A percentile compares a stretch with the other conserved stretches of the same genome.
Evolutionary conservation across 2,888 invertebrate species (phyloP).

Genomic region (Prenolepis imparis): DNA sequence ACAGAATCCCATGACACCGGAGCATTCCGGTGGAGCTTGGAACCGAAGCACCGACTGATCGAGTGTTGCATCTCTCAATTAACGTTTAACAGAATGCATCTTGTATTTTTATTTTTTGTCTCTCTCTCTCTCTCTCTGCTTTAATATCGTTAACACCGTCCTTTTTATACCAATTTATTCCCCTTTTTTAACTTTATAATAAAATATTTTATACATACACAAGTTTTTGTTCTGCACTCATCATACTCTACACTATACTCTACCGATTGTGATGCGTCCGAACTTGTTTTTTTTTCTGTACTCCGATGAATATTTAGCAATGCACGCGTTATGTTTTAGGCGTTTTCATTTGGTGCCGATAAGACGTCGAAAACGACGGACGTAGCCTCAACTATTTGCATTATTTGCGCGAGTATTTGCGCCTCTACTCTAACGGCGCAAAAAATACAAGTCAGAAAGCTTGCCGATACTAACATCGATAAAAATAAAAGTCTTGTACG

Average conservation of each 20-base stretch:
- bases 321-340: conserved; percentile 54
- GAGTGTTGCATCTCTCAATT: conserved; percentile 76
- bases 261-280: conserved; percentile 25
- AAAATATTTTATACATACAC: conserved; percentile 70
- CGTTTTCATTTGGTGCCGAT: conserved; percentile 52
- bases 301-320: conserved; percentile 31
- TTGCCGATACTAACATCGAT: conserved; percentile 44
- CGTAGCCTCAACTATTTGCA: conserved; percentile 44
- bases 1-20: conserved; percentile 84
- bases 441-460: conserved; percentile 38
- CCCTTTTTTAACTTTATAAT: conserved; percentile 71
- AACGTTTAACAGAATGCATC: conserved; percentile 78
- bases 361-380: conserved; percentile 40
- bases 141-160: conserved; percentile 71
- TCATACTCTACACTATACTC: not conserved
- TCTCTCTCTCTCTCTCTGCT: conserved; percentile 40
- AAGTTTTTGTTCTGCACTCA: conserved; percentile 68
- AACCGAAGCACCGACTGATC: conserved; percentile 79
- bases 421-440: conserved; percentile 39
- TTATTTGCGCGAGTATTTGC: conserved; percentile 46
- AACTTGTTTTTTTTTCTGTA: not conserved
- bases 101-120: conserved; percentile 72
- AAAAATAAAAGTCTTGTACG: conserved; percentile 21
- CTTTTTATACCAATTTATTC: conserved; percentile 74
- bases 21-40: conserved; percentile 71